These are phyloP conservation scores for Ictalurus punctatus DNA, from an alignment of 2,113 vertebrate species.

Conservation along the genomic window DNA sequence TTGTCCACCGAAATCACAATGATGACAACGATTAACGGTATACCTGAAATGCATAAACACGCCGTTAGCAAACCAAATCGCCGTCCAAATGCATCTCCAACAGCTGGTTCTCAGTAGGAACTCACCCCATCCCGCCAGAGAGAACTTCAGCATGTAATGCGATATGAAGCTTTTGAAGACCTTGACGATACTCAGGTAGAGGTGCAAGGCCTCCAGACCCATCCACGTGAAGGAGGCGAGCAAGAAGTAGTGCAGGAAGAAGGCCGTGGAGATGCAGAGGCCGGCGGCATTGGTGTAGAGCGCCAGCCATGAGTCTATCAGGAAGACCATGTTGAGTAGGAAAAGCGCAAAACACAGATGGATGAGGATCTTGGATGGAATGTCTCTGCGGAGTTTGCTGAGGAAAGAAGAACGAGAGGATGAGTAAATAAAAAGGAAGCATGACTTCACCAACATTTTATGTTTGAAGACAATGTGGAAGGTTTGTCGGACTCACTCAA, in stretches of 20 bases:
- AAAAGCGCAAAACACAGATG: constrained; percentile 88
- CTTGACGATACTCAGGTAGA: constrained; percentile 92
- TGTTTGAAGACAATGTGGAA: neutral
- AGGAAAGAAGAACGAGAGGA: neutral
- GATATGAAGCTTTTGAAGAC: constrained; percentile 88
- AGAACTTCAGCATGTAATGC: constrained; percentile 93
- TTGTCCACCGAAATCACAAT: constrained; percentile 81
- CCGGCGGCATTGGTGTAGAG: constrained; percentile 67
- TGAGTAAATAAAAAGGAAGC: neutral
- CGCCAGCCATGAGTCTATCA: constrained; percentile 90
- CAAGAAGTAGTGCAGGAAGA: constrained; percentile 95
- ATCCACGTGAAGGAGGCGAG: constrained; percentile 96
- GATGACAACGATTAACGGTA: constrained; percentile 83
- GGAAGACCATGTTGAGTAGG: constrained; percentile 85
- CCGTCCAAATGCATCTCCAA: neutral
- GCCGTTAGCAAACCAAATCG: neutral
- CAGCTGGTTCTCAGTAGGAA: constrained; percentile 14
- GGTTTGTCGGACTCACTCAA: constrained; percentile 80
- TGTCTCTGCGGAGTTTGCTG: constrained; percentile 91
- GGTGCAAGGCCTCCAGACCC: constrained; percentile 94
- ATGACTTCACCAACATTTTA: neutral
- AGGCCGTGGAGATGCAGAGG: constrained; percentile 86
- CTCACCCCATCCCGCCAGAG: constrained; percentile 89
- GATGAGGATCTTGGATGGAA: constrained; percentile 94
- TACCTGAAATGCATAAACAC: constrained; percentile 71